These are phyloP conservation scores for Andrena bicolor DNA, from an alignment of 2,888 invertebrate genomes.

Conservation along the genomic window DNA sequence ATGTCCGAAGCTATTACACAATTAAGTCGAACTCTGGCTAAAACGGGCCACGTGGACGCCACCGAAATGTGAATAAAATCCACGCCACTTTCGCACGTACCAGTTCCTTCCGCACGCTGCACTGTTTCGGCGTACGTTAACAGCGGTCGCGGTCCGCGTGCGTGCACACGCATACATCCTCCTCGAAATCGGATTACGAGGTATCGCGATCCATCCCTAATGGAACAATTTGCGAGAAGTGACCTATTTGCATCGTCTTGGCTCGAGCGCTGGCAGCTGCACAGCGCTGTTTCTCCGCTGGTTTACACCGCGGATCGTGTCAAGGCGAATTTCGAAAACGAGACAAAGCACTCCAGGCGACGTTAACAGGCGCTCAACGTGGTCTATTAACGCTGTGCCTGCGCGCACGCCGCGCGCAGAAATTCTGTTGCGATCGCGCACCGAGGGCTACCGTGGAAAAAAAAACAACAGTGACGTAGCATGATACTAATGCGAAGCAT, in stretches of 20 bases:
- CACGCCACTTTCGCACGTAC: too few relatives aligned
- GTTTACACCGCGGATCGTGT: constrained; percentile 19
- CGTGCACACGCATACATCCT: not conserved
- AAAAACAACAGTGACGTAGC: too few relatives aligned
- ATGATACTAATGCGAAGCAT: too few relatives aligned
- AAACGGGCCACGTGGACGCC: too few relatives aligned
- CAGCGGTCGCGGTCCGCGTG: too few relatives aligned
- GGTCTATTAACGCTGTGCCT: not conserved
- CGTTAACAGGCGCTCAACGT: not conserved
- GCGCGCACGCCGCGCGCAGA: not conserved
- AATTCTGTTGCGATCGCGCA: not conserved
- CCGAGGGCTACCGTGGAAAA: too few relatives aligned
- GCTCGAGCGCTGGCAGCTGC: constrained; percentile 51
- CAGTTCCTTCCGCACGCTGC: too few relatives aligned
- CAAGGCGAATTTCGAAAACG: constrained; percentile 32
- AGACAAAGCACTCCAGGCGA: constrained; percentile 1
- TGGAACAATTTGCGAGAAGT: constrained; percentile 45
- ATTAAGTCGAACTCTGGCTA: too few relatives aligned
- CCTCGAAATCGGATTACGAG: constrained; percentile 53
- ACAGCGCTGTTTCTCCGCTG: constrained; percentile 45
- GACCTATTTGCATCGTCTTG: constrained; percentile 68
- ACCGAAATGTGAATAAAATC: too few relatives aligned
- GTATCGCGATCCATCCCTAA: constrained; percentile 50
- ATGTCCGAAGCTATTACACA: too few relatives aligned
- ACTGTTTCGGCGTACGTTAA: too few relatives aligned